These are phyloP conservation scores for Cyphomyrus plagiostoma DNA, from an alignment of 2,113 vertebrate species.

Conservation along the genomic window DNA sequence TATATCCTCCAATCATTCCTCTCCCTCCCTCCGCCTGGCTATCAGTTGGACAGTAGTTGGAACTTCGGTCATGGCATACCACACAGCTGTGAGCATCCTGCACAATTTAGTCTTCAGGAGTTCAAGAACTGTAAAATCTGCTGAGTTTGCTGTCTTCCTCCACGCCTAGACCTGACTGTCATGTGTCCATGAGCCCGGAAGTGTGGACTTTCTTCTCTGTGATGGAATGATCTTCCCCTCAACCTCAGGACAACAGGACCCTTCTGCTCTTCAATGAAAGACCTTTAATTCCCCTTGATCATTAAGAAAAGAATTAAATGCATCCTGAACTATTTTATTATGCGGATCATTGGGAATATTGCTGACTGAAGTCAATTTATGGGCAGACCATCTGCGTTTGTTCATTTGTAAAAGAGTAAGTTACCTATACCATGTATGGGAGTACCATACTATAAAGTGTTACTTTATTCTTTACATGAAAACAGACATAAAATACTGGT, in stretches of 20 bases:
- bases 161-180: background rate
- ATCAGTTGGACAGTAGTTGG: background rate
- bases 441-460: background rate
- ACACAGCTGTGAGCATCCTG: background rate
- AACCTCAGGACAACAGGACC: background rate
- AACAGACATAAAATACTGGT: background rate
- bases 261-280: background rate
- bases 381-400: background rate
- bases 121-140: background rate
- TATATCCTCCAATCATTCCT: background rate
- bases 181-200: background rate
- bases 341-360: background rate
- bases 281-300: background rate
- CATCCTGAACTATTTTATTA: background rate
- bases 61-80: background rate
- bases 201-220: background rate
- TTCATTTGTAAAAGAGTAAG: background rate
- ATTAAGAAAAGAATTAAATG: background rate
- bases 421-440: background rate
- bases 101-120: background rate
- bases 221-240: background rate
- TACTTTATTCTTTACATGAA: background rate
- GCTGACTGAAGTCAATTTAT: background rate
- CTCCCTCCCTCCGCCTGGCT: background rate
- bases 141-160: background rate